Conservation (phyloP, 1,140 invertebrate genomes). For the Drosophila baimaii region DNA sequence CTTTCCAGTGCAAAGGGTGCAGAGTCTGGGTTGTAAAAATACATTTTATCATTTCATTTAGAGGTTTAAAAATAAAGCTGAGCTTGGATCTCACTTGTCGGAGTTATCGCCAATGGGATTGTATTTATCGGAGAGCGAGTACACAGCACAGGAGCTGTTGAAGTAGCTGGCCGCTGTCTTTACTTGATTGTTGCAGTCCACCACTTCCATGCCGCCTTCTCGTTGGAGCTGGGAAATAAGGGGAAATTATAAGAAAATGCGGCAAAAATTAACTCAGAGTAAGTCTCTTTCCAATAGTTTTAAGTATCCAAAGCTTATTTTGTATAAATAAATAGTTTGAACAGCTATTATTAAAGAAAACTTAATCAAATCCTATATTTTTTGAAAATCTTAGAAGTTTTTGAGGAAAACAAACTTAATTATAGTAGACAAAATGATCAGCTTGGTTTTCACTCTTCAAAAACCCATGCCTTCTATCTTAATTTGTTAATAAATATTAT, state of each 20-base stretch:
- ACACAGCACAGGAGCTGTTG: slow-evolving; percentile 95
- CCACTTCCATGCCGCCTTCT: slow-evolving; percentile 91
- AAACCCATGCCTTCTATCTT: not conserved
- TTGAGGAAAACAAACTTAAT: not conserved
- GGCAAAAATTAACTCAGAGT: not conserved
- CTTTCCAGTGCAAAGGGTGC: slow-evolving; percentile 92
- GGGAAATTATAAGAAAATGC: not conserved
- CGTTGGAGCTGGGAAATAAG: slow-evolving; percentile 89
- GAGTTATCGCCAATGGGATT: slow-evolving; percentile 96
- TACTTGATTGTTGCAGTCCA: slow-evolving; percentile 98
- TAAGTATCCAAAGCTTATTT: too few relatives aligned
- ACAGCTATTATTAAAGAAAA: too few relatives aligned
- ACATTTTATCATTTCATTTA: not conserved
- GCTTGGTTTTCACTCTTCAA: not conserved
- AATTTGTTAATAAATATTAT: too few relatives aligned
- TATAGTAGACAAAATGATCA: not conserved
- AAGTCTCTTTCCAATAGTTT: too few relatives aligned
- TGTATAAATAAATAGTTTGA: too few relatives aligned
- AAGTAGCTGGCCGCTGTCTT: slow-evolving; percentile 96
- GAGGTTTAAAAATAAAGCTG: not conserved
- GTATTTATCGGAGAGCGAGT: slow-evolving; percentile 95
- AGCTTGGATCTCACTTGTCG: slow-evolving; percentile 85
- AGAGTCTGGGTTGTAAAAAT: slow-evolving; percentile 86
- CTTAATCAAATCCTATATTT: not conserved
- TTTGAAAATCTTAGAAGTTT: too few relatives aligned